Percentiles rank a stretch among this genome's conserved stretches.
phyloP scores from a whole-genome alignment of 2,113 vertebrate genomes.

The Triplophysa tibetana region DNA sequence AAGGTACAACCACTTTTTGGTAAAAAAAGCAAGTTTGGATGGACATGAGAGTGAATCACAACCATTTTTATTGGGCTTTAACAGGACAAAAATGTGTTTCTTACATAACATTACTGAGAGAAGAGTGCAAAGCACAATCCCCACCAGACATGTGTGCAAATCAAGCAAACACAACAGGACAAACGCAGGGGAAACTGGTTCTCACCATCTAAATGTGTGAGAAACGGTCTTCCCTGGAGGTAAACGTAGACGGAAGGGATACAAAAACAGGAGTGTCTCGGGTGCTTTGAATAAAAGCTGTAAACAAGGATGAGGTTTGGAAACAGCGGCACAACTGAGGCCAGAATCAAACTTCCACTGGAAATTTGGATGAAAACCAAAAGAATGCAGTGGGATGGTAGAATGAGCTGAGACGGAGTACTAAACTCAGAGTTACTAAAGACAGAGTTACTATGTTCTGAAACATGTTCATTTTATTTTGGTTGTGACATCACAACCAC shows the following conservation, averaged over 20 bases:
- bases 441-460: no score
- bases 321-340: not conserved
- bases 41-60: no score
- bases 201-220: constrained; percentile 57
- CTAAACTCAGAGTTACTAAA: no score
- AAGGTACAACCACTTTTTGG: not conserved
- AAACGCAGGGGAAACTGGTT: constrained; percentile 70
- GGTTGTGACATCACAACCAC: no score
- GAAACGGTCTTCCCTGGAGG: constrained; percentile 37
- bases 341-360: not conserved
- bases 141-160: constrained; percentile 33
- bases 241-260: constrained; percentile 19
- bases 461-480: no score
- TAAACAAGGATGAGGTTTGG: constrained; percentile 27
- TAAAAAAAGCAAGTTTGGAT: no score
- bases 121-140: constrained; percentile 12
- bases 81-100: not conserved
- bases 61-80: not conserved
- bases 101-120: not conserved
- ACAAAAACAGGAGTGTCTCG: constrained; percentile 35
- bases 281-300: constrained; percentile 34
- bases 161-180: constrained; percentile 56
- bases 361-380: not conserved
- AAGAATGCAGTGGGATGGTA: no score
- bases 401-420: no score